These are phyloP conservation scores for Drosophila prolongata DNA, from an alignment of 2,888 invertebrate genomes.

Conservation along the genomic window DNA sequence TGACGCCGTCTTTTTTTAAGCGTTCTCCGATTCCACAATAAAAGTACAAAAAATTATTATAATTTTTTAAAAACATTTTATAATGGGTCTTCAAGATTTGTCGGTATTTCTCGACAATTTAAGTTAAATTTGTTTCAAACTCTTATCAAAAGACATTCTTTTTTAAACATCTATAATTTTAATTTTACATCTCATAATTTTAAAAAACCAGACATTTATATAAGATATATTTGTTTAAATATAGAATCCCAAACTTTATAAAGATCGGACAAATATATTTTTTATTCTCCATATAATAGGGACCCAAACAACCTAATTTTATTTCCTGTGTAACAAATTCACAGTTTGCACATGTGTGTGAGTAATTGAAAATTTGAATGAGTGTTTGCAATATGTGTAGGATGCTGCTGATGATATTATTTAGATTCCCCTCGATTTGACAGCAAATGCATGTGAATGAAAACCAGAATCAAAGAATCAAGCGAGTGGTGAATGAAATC, in stretches of 20 bases:
- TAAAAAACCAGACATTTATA: too few species aligned
- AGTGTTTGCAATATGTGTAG: constrained; percentile 11
- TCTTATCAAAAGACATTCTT: too few species aligned
- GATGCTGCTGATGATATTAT: constrained; percentile 27
- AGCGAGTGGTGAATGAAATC: constrained; percentile 22
- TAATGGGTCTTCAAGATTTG: too few species aligned
- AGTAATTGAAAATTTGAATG: constrained; percentile 26
- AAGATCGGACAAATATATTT: too few species aligned
- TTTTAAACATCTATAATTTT: too few species aligned
- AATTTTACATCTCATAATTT: not conserved
- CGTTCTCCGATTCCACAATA: not conserved
- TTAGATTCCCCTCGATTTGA: constrained; percentile 27
- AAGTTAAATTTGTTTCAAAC: too few species aligned
- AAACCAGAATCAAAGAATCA: constrained; percentile 20
- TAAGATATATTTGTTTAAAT: too few species aligned
- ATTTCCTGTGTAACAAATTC: not conserved
- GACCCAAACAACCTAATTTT: not conserved
- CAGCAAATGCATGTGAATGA: constrained; percentile 26
- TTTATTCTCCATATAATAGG: too few species aligned
- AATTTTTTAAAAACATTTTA: not conserved
- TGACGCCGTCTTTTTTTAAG: constrained; percentile 2
- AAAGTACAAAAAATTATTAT: not conserved
- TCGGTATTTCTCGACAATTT: too few species aligned
- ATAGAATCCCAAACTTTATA: not conserved
- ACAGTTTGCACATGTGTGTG: constrained; percentile 5